Evolutionary conservation across 2,113 vertebrate genomes (phyloP).

Genomic region (Poeciliopsis retropinna): DNA sequence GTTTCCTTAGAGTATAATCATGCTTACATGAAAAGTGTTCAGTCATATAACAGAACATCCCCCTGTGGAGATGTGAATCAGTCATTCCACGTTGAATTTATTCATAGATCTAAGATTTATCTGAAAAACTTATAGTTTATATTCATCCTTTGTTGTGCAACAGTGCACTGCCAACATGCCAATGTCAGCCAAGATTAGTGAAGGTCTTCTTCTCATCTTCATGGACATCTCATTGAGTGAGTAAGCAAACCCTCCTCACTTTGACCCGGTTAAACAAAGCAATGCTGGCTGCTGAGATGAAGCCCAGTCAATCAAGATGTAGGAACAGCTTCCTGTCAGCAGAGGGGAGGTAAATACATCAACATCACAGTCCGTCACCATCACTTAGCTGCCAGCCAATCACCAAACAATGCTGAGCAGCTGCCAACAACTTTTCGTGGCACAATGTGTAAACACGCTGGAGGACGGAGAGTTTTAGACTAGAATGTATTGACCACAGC

Average conservation of each 20-base stretch:
- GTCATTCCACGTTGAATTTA: background rate
- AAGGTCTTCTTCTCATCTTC: slow-evolving; percentile 76
- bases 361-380: slow-evolving; percentile 71
- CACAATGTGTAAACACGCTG: slow-evolving; percentile 36
- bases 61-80: background rate
- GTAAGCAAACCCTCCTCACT: slow-evolving; percentile 69
- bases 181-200: slow-evolving; percentile 78
- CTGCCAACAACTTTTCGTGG: slow-evolving; percentile 56
- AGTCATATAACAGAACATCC: background rate
- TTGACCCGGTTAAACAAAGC: slow-evolving; percentile 75
- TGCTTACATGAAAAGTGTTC: background rate
- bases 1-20: background rate
- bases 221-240: slow-evolving; percentile 72
- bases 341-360: slow-evolving; percentile 72
- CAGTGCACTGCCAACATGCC: slow-evolving; percentile 53
- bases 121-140: slow-evolving; percentile 24
- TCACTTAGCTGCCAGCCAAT: slow-evolving; percentile 68
- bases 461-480: slow-evolving; percentile 46
- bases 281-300: slow-evolving; percentile 49
- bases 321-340: slow-evolving; percentile 67
- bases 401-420: slow-evolving; percentile 58
- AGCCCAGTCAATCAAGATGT: slow-evolving; percentile 67
- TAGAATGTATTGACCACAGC: slow-evolving; percentile 44
- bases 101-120: slow-evolving; percentile 16
- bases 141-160: slow-evolving; percentile 20